These are phyloP conservation scores for Lasioglossum morio DNA, from an alignment of 2,888 invertebrate genomes.

Conservation along the genomic window DNA sequence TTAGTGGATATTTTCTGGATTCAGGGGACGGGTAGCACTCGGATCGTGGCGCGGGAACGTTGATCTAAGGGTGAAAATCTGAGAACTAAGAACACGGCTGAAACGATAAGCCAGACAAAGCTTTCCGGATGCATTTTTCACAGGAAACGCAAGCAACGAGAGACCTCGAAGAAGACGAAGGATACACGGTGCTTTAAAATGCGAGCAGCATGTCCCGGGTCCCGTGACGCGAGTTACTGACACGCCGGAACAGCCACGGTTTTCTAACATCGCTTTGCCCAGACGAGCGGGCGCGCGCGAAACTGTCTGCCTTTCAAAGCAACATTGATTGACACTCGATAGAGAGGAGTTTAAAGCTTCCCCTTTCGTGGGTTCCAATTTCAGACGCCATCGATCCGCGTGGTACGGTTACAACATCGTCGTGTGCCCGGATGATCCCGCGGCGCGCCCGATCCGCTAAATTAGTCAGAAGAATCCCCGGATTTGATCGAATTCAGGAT, in stretches of 20 bases:
- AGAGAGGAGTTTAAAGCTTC: neutral
- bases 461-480: constrained; percentile 35
- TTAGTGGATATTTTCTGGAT: neutral
- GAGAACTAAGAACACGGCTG: neutral
- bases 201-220: neutral
- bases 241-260: neutral
- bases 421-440: neutral
- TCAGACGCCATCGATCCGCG: constrained; percentile 4
- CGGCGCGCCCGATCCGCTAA: neutral
- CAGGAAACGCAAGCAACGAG: neutral
- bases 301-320: constrained; percentile 2
- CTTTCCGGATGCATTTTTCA: neutral
- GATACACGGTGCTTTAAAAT: neutral
- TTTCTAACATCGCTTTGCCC: neutral
- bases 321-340: constrained; percentile 14
- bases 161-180: neutral
- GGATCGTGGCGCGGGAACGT: neutral
- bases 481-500: neutral
- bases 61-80: neutral
- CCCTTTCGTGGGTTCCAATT: neutral
- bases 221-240: neutral
- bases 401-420: neutral
- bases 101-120: neutral
- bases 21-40: rapidly evolving
- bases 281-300: neutral